Conservation (phyloP, 2,888 invertebrate species). For the Aphelenchoides bicaudatus region DNA sequence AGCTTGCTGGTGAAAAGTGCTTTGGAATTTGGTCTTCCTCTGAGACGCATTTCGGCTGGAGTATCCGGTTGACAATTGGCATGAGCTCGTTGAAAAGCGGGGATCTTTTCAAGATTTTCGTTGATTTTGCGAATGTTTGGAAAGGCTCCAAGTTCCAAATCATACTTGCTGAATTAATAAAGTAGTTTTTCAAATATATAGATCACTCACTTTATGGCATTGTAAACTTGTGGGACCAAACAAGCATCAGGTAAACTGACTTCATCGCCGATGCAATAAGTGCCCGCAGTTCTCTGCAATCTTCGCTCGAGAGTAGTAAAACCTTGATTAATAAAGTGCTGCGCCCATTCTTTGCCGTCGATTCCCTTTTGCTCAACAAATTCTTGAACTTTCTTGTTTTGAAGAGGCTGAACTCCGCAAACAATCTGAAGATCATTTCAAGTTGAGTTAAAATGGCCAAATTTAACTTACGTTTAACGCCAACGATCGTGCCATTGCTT, state of each 20-base stretch:
- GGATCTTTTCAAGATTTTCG: constrained; percentile 78
- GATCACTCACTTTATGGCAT: constrained; percentile 74
- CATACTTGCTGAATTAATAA: constrained; percentile 70
- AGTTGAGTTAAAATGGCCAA: not conserved
- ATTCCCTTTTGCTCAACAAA: constrained; percentile 32
- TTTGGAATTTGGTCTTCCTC: too few relatives aligned
- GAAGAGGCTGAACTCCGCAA: constrained; percentile 89
- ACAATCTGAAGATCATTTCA: constrained; percentile 67
- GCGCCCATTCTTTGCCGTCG: constrained; percentile 19
- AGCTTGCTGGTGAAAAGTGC: too few relatives aligned
- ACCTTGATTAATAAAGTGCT: constrained; percentile 21
- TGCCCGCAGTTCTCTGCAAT: constrained; percentile 12
- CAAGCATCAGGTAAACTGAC: constrained; percentile 90
- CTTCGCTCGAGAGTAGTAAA: constrained; percentile 18
- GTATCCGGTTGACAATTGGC: constrained; percentile 88
- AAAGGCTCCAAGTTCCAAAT: constrained; percentile 81
- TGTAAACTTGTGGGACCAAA: constrained; percentile 88
- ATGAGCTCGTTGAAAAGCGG: constrained; percentile 84
- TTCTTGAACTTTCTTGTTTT: constrained; percentile 81
- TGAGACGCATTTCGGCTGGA: constrained; percentile 67
- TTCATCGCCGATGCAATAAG: constrained; percentile 74
- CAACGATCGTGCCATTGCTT: constrained; percentile 73
- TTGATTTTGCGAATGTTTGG: constrained; percentile 83
- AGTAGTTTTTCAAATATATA: not conserved
- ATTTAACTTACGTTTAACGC: constrained; percentile 15